Percentiles rank a stretch among this genome's conserved stretches.
phyloP scores from a whole-genome alignment of 1,140 invertebrate genomes.

The Harlomillsia oculata region DNA sequence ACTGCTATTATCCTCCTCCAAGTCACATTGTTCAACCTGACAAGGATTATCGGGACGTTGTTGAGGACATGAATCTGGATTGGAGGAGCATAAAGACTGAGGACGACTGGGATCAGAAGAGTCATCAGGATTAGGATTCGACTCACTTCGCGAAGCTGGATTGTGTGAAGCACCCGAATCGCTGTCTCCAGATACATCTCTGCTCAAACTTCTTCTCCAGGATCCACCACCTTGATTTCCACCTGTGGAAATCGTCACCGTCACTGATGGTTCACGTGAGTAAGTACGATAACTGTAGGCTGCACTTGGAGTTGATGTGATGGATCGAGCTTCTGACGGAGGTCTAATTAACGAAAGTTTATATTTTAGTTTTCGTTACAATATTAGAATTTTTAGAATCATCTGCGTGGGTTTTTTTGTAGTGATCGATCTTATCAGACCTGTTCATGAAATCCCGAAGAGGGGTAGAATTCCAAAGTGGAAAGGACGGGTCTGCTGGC shows the following conservation, averaged over 20 bases:
- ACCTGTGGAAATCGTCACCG: constrained; percentile 13
- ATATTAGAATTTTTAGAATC: neutral
- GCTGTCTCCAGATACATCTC: constrained; percentile 41
- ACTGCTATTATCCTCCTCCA: neutral
- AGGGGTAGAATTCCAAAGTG: constrained; percentile 15
- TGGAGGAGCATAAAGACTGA: neutral
- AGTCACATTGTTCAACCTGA: no score
- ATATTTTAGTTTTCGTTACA: neutral
- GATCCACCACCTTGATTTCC: constrained; percentile 37
- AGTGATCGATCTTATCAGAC: neutral
- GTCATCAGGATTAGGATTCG: constrained; percentile 11
- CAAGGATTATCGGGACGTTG: no score
- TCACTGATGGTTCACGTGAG: constrained; percentile 29
- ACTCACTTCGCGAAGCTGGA: constrained; percentile 24
- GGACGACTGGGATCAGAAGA: constrained; percentile 7
- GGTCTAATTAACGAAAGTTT: constrained; percentile 8
- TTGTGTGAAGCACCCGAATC: constrained; percentile 24
- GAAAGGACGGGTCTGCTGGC: constrained; percentile 41
- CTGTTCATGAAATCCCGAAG: constrained; percentile 27
- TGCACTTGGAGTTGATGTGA: constrained; percentile 11
- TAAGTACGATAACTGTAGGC: constrained; percentile 12
- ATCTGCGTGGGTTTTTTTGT: neutral
- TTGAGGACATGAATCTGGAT: neutral
- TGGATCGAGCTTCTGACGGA: constrained; percentile 26
- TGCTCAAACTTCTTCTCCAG: constrained; percentile 51